Percentiles rank a stretch among this genome's conserved stretches.
Conservation (phyloP, 2,113 vertebrate genomes). For the Trichechus manatus region DNA sequence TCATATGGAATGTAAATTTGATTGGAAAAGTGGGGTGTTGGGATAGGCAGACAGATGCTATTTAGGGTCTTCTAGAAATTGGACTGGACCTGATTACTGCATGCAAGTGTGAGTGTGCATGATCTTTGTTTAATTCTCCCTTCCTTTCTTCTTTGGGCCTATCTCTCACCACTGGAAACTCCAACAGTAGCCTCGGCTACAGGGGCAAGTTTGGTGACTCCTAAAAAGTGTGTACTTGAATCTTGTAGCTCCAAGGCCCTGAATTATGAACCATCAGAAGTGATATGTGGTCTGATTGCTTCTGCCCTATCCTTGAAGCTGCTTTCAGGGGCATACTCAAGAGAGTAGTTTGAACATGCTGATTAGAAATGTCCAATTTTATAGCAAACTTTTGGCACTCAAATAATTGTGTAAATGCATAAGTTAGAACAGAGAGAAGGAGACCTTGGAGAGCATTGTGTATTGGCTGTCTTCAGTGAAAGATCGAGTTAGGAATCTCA, state of each 20-base stretch:
- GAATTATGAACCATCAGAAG: too few species aligned
- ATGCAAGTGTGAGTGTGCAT: not conserved
- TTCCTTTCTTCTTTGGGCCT: not conserved
- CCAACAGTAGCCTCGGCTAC: not conserved
- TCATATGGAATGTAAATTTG: not conserved
- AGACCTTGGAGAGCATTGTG: not conserved
- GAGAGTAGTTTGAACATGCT: not conserved
- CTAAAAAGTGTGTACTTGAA: not conserved
- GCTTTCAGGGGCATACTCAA: not conserved
- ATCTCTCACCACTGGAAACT: not conserved
- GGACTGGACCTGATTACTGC: not conserved
- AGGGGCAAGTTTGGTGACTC: not conserved
- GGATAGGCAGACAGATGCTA: not conserved
- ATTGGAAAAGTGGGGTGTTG: not conserved
- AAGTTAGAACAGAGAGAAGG: constrained; percentile 18
- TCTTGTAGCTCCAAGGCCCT: not conserved
- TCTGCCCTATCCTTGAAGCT: not conserved
- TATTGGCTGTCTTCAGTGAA: not conserved
- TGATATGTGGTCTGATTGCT: not conserved
- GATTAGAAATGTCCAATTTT: constrained; percentile 35
- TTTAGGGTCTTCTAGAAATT: not conserved
- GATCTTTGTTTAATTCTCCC: not conserved
- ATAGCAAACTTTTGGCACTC: constrained; percentile 19
- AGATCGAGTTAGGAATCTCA: constrained; percentile 28
- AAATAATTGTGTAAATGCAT: not conserved